These are phyloP conservation scores for Acanthaster planci DNA, from an alignment of 35 echinoderm and acorn worm genomes.

Conservation along the genomic window DNA sequence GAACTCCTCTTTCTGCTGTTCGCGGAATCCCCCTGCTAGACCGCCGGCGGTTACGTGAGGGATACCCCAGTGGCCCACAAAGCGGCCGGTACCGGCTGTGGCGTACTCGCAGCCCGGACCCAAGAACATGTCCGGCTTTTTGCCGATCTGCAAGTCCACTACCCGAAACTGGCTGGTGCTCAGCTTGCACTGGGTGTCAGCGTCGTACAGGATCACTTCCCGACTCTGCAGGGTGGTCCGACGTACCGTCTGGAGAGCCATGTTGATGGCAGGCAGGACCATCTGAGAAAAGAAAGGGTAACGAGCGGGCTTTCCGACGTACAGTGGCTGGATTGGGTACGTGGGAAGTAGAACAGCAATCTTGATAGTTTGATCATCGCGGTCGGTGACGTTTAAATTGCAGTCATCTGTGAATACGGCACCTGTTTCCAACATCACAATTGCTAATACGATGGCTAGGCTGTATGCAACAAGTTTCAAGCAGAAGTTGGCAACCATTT, in stretches of 20 bases:
- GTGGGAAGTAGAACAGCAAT: conserved; percentile 49
- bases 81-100: conserved; percentile 38
- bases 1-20: not conserved
- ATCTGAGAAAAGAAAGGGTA: conserved; percentile 78
- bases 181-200: conserved; percentile 51
- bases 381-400: not conserved
- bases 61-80: conserved; percentile 74
- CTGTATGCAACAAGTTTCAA: not conserved
- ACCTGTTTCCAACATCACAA: not conserved
- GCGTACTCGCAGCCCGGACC: conserved; percentile 79
- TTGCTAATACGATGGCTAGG: not conserved
- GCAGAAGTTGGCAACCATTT: not conserved
- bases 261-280: conserved; percentile 68
- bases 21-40: conserved; percentile 47
- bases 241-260: conserved; percentile 55
- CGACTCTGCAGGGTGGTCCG: conserved; percentile 17
- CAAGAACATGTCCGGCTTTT: conserved; percentile 56
- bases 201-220: conserved; percentile 19
- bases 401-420: conserved; percentile 5
- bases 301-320: not conserved
- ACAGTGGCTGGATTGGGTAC: conserved; percentile 12
- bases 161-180: conserved; percentile 49
- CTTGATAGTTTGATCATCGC: conserved; percentile 8
- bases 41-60: conserved; percentile 74
- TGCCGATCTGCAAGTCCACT: conserved; percentile 48